Evolutionary conservation across 2,797 vertebrate species (phyloP), one percentile per base, ranked within the genome.

Genomic region (Myotis vivesi): DNA sequence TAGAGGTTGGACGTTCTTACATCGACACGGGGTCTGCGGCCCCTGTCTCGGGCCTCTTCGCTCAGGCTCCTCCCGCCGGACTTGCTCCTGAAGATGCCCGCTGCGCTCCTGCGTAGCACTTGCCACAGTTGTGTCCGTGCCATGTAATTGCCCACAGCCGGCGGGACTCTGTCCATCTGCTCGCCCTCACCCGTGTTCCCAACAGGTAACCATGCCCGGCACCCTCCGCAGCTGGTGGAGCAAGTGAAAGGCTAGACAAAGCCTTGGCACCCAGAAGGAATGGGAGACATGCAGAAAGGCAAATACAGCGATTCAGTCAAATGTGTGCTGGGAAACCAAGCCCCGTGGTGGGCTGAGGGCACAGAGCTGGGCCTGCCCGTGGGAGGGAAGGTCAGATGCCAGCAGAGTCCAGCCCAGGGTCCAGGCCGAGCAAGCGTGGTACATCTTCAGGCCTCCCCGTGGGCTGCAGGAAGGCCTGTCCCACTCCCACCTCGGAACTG

Each of bases 101-200:
- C 12, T 3, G 2, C 19, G 33, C 19, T n/a, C 33, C 75, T 23
- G 30, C 41, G 4, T 0, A 15, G 57, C 13, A 1, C 13, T 36
- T 33, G 28, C 1, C 36, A 17, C 49, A n/a, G 15, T 2, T 38
- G 15, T 12, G 16, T 53, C 44, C 23, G 15, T 28, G 30, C 46
- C 17, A 30, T 57, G 15, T 28, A 0, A 28, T 15, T 13, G 10
- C 44, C 22, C 5, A 3, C 62, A 46, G 36, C 38, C 41, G 1
- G 71, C 1, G 0, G 5, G 22, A 41, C 5, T 12, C 51, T 11
- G 9, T n/a, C 22, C 0, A 0, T 9, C 41, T 6, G 13, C 46
- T n/a, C 1, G 10, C 6, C 41, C 77, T 22, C 28, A 1, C 12
- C 87, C 69, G 44, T 17, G 9, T 30, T 46, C 79, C 80, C 36